Evolutionary conservation across 1,140 invertebrate species (phyloP).

Genomic region (Trachymyrmex septentrionalis): DNA sequence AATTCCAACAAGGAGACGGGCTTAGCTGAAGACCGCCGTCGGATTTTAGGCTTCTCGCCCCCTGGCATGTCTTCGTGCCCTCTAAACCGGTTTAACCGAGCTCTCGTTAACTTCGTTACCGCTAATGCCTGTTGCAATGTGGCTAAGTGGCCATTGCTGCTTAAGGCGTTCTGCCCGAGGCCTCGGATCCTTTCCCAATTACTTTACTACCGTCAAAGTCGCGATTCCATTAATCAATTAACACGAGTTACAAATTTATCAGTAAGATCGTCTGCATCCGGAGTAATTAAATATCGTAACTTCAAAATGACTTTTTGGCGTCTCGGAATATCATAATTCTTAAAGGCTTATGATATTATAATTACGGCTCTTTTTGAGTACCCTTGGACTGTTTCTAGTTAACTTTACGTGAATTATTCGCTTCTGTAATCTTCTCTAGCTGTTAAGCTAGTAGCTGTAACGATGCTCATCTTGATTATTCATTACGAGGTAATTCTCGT

Average conservation of each 20-base stretch:
- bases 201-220: slow-evolving; percentile 74
- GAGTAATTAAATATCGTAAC: slow-evolving; percentile 31
- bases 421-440: background rate
- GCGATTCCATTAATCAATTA: slow-evolving; percentile 76
- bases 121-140: slow-evolving; percentile 84
- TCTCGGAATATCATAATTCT: slow-evolving; percentile 18
- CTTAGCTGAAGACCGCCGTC: slow-evolving; percentile 75
- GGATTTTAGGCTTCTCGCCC: slow-evolving; percentile 68
- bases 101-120: slow-evolving; percentile 84
- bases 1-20: slow-evolving; percentile 47
- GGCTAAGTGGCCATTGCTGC: slow-evolving; percentile 84
- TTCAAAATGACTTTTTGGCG: slow-evolving; percentile 20
- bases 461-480: background rate
- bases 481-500: slow-evolving; percentile 31
- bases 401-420: background rate
- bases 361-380: background rate
- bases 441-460: background rate
- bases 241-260: slow-evolving; percentile 64
- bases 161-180: slow-evolving; percentile 77
- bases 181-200: slow-evolving; percentile 83
- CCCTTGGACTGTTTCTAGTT: background rate
- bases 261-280: background rate
- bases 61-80: slow-evolving; percentile 62
- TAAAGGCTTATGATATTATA: background rate
- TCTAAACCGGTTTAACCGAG: slow-evolving; percentile 82